Percentiles rank a stretch among this genome's conserved stretches.
These are phyloP conservation scores for Rallus crepitans DNA, from an alignment of 2,797 vertebrate species.

Conservation along the genomic window DNA sequence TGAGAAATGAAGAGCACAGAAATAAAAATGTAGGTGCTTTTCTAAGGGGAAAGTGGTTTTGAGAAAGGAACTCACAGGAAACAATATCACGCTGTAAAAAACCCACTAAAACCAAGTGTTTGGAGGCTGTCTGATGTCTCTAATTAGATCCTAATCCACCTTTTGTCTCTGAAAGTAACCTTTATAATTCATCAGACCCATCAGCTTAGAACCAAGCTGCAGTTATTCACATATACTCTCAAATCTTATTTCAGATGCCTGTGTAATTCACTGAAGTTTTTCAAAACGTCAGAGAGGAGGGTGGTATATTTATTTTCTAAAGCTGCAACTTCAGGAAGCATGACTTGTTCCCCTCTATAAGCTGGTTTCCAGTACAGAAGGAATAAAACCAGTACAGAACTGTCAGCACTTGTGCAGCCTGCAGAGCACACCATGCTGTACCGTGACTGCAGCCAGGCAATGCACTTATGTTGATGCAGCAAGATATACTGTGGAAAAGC, in stretches of 20 bases:
- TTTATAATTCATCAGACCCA: neutral
- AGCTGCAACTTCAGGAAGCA: neutral
- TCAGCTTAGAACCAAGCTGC: neutral
- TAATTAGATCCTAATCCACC: neutral
- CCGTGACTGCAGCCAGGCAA: neutral
- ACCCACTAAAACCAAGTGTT: rapidly evolving
- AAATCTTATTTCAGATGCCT: neutral
- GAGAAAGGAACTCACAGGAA: neutral
- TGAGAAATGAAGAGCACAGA: neutral
- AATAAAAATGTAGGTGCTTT: constrained; percentile 9
- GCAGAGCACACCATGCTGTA: neutral
- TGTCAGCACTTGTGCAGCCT: neutral
- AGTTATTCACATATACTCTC: neutral
- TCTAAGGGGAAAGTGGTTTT: neutral
- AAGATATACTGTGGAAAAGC: neutral
- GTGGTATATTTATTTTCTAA: neutral
- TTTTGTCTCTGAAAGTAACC: neutral
- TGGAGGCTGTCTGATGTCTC: neutral
- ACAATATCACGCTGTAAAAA: neutral
- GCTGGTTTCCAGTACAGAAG: neutral
- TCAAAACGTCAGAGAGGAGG: neutral
- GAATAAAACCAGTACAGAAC: neutral
- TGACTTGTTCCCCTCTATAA: neutral
- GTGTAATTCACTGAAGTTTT: neutral
- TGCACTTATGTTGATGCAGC: neutral